A percentile compares a stretch with the other conserved stretches of the same genome.
Evolutionary conservation across 1,140 invertebrate species (phyloP).

Genomic region (Mycetomoellerius zeteki): DNA sequence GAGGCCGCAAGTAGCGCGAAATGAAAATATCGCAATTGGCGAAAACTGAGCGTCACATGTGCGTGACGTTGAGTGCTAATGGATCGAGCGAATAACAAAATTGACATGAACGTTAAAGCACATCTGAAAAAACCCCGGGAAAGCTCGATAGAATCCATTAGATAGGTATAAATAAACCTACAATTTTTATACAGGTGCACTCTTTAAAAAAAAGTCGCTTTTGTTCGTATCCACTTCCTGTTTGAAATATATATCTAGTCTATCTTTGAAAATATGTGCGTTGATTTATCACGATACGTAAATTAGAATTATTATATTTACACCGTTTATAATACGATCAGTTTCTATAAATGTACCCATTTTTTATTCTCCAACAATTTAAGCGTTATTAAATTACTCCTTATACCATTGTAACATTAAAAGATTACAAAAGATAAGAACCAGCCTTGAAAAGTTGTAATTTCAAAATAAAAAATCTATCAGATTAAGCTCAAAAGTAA

Average conservation of each 20-base stretch:
- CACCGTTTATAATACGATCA: not conserved
- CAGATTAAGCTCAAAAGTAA: not conserved
- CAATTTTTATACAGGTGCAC: slow-evolving; percentile 25
- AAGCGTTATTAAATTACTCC: not conserved
- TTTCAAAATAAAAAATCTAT: not conserved
- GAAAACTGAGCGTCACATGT: slow-evolving; percentile 43
- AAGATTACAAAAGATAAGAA: too few species aligned
- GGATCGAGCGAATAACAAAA: slow-evolving; percentile 56
- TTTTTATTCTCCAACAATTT: not conserved
- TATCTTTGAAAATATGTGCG: slow-evolving; percentile 1
- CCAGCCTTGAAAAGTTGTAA: too few species aligned
- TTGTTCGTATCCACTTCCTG: slow-evolving; percentile 11
- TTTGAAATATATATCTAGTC: slow-evolving; percentile 6
- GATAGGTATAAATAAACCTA: slow-evolving; percentile 43
- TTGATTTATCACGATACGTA: not conserved
- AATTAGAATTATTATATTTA: slow-evolving; percentile 7
- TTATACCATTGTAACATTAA: too few species aligned
- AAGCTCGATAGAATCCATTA: slow-evolving; percentile 43
- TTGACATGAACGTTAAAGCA: slow-evolving; percentile 47
- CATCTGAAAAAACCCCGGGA: slow-evolving; percentile 34
- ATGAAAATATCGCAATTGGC: slow-evolving; percentile 48
- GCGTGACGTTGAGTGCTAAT: slow-evolving; percentile 30
- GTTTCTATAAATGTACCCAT: not conserved
- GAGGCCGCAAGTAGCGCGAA: not conserved
- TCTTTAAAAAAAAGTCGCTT: slow-evolving; percentile 33